A percentile compares a stretch with the other conserved stretches of the same genome.
Conservation (phyloP, 2,113 vertebrate species). For the Irena cyanogastra region DNA sequence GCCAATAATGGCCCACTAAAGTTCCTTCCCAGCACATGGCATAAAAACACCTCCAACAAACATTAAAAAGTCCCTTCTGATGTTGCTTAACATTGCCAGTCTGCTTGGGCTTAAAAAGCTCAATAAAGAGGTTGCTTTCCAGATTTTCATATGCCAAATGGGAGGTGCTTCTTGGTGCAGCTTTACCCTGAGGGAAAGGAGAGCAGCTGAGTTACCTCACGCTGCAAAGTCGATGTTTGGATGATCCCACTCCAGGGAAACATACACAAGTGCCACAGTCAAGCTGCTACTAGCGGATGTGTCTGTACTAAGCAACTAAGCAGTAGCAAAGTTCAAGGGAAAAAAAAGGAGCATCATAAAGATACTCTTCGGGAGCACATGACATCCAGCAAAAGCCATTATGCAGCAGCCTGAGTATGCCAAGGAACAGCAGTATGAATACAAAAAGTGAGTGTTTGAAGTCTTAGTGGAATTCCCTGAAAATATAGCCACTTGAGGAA, state of each 20-base stretch:
- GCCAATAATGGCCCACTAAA: constrained; percentile 55
- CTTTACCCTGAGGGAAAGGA: constrained; percentile 51
- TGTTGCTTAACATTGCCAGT: constrained; percentile 30
- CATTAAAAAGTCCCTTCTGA: constrained; percentile 36
- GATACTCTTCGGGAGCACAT: constrained; percentile 39
- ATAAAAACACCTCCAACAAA: constrained; percentile 18
- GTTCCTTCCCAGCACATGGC: constrained; percentile 50
- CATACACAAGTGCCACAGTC: constrained; percentile 61
- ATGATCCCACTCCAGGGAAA: constrained; percentile 61
- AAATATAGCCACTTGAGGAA: constrained; percentile 74
- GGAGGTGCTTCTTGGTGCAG: constrained; percentile 43
- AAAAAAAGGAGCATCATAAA: constrained; percentile 30
- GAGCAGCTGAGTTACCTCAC: constrained; percentile 9
- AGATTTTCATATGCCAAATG: constrained; percentile 52
- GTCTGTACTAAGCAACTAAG: constrained; percentile 46
- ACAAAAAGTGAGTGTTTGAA: constrained; percentile 51
- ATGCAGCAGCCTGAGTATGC: neutral
- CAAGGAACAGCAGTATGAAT: constrained; percentile 39
- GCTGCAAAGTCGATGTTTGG: constrained; percentile 34
- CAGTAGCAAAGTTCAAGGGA: constrained; percentile 48
- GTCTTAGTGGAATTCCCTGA: constrained; percentile 61
- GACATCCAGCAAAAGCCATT: constrained; percentile 21
- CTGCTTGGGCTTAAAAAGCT: constrained; percentile 32
- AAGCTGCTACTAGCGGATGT: constrained; percentile 66
- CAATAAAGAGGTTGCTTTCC: constrained; percentile 41